Conservation (phyloP, 2,797 vertebrate genomes). For the Microctenopoma lineatum region DNA sequence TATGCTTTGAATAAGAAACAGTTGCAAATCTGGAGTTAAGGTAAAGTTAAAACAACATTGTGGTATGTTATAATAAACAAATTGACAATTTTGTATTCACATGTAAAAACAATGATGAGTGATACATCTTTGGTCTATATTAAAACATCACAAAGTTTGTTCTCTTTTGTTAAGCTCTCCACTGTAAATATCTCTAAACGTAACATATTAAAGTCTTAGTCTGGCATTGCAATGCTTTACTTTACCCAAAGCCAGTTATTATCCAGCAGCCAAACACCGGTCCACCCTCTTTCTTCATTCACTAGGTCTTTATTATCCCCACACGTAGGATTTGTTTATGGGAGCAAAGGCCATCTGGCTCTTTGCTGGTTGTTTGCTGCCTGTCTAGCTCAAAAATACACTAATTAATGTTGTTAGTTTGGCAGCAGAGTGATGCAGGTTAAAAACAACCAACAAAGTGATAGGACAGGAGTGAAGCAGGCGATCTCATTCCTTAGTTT, state of each 20-base stretch:
- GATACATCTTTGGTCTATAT: background rate
- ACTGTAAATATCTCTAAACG: background rate
- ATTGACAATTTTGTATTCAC: background rate
- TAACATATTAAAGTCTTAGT: background rate
- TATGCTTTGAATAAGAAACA: no score
- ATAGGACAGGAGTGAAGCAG: slow-evolving; percentile 3
- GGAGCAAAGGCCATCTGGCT: slow-evolving; percentile 30
- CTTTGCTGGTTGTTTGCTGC: slow-evolving; percentile 19
- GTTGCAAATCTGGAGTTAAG: no score
- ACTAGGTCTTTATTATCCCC: slow-evolving; percentile 8
- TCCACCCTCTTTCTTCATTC: slow-evolving; percentile 7
- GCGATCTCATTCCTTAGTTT: slow-evolving; percentile 16
- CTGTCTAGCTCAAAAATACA: slow-evolving; percentile 15
- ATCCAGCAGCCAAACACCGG: background rate
- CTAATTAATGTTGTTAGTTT: slow-evolving; percentile 39
- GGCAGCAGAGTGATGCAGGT: slow-evolving; percentile 9
- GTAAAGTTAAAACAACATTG: no score
- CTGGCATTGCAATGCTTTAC: background rate
- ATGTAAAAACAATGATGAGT: background rate
- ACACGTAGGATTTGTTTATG: slow-evolving; percentile 31
- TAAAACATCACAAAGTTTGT: background rate
- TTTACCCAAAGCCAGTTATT: background rate
- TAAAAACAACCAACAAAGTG: slow-evolving; percentile 17
- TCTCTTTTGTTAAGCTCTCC: background rate
- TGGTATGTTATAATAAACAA: no score